Percentiles rank a stretch among this genome's conserved stretches.
phyloP scores from a whole-genome alignment of 2,113 vertebrate genomes.

The Amblyopsis rosae region DNA sequence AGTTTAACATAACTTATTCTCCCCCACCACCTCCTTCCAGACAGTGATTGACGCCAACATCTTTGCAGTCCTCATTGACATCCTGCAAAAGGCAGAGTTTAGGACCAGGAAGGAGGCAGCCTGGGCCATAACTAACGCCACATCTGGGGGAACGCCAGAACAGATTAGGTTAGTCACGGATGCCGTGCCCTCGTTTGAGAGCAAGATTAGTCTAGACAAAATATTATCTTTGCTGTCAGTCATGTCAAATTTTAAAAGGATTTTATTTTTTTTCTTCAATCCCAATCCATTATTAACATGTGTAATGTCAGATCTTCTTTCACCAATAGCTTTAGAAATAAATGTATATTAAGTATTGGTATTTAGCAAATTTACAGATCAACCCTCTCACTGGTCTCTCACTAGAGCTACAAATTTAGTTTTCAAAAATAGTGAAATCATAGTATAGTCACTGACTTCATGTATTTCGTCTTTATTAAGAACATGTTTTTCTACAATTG shows the following conservation, averaged over 20 bases:
- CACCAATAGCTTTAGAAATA: too few relatives aligned
- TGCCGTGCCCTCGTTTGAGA: background rate
- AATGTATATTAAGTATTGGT: too few relatives aligned
- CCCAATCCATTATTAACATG: too few relatives aligned
- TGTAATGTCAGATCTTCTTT: too few relatives aligned
- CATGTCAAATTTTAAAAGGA: background rate
- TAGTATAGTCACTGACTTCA: too few relatives aligned
- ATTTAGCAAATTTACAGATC: too few relatives aligned
- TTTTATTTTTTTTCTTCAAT: too few relatives aligned
- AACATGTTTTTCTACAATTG: too few relatives aligned
- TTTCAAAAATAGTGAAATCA: too few relatives aligned
- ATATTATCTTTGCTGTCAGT: background rate
- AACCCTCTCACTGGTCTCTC: too few relatives aligned
- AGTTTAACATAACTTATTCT: background rate
- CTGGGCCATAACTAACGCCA: slow-evolving; percentile 98
- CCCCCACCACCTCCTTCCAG: slow-evolving; percentile 58
- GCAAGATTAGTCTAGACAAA: background rate
- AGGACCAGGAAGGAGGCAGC: slow-evolving; percentile 97
- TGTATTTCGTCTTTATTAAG: too few relatives aligned
- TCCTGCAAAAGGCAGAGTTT: slow-evolving; percentile 97
- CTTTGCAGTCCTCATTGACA: slow-evolving; percentile 96
- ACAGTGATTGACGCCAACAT: slow-evolving; percentile 97
- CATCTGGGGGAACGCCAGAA: slow-evolving; percentile 93
- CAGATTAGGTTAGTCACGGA: slow-evolving; percentile 86
- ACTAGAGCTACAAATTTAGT: too few relatives aligned